These are phyloP conservation scores for Micoletzkya japonica DNA, from an alignment of 2,888 invertebrate genomes.

Conservation along the genomic window DNA sequence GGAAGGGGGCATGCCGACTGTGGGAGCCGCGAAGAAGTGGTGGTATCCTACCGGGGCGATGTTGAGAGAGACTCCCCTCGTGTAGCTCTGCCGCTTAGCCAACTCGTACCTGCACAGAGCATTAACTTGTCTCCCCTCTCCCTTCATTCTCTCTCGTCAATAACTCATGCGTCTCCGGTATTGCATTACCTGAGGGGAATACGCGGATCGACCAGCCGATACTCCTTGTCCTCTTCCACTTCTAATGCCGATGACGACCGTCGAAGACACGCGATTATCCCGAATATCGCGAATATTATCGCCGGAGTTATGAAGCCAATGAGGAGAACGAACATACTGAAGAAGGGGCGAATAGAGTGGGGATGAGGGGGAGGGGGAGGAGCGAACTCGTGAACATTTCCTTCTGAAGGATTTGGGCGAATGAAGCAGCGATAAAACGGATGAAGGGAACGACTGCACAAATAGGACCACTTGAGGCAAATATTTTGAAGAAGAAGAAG, in stretches of 20 bases:
- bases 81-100: too few relatives aligned
- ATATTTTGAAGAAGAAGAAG: too few relatives aligned
- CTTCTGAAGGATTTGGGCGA: too few relatives aligned
- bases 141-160: too few relatives aligned
- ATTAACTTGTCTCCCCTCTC: too few relatives aligned
- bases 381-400: too few relatives aligned
- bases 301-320: conserved; percentile 26
- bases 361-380: not conserved
- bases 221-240: conserved; percentile 16
- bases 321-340: conserved; percentile 9
- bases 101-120: too few relatives aligned
- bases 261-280: conserved; percentile 12
- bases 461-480: too few relatives aligned
- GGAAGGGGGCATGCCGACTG: conserved; percentile 19
- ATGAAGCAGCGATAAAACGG: not conserved
- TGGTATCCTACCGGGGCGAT: too few relatives aligned
- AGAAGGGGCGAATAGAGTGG: not conserved
- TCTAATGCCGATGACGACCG: conserved; percentile 1
- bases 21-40: conserved; percentile 22
- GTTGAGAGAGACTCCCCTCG: too few relatives aligned
- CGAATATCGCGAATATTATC: conserved; percentile 24
- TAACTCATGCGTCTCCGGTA: too few relatives aligned
- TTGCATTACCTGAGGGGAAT: conserved; percentile 8
- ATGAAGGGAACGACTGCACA: not conserved
- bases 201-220: conserved; percentile 8